Conservation (phyloP, 2,113 vertebrate species). For the Bambusicola thoracicus region DNA sequence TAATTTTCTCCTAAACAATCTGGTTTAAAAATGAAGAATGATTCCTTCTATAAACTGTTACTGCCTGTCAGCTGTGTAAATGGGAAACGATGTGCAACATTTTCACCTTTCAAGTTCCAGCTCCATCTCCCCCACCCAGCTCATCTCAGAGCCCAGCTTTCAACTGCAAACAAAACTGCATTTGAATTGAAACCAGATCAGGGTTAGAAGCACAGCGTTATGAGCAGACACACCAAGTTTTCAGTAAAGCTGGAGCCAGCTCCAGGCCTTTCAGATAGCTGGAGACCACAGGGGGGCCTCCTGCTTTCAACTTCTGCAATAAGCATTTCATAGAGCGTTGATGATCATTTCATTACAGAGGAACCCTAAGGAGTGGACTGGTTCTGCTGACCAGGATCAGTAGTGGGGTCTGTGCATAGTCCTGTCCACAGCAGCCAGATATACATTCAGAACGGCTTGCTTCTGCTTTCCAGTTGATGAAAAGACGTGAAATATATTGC, state of each 20-base stretch:
- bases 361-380: background rate
- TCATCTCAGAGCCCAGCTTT: background rate
- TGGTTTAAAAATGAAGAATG: background rate
- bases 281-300: background rate
- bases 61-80: background rate
- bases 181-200: conserved; percentile 7
- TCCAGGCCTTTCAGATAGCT: background rate
- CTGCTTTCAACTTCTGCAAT: background rate
- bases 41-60: background rate
- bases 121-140: background rate
- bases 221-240: background rate
- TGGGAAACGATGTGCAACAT: background rate
- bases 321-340: background rate
- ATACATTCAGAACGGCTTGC: background rate
- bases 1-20: background rate
- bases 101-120: background rate
- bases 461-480: background rate
- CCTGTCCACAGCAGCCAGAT: background rate
- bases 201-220: background rate
- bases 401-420: background rate
- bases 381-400: background rate
- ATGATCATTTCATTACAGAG: background rate
- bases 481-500: background rate
- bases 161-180: background rate
- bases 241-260: background rate